These are phyloP conservation scores for Ichneumon xanthorius DNA, from an alignment of 2,888 invertebrate genomes.

Conservation along the genomic window DNA sequence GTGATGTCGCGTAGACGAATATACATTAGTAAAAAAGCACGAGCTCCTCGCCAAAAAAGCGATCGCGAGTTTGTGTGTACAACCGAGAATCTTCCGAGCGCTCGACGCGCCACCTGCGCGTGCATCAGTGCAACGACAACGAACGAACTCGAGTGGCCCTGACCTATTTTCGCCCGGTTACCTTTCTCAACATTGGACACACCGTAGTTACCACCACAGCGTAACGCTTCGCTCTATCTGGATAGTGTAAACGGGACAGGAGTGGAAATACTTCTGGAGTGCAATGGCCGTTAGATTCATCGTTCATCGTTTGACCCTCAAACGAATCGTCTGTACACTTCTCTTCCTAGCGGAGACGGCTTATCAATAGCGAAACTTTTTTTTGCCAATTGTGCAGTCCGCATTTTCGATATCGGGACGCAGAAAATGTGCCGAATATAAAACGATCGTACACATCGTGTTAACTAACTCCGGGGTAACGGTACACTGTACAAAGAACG, in stretches of 20 bases:
- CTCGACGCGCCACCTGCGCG: constrained; percentile 21
- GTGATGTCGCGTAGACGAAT: not conserved
- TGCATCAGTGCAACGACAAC: constrained; percentile 30
- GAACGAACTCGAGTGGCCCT: constrained; percentile 57
- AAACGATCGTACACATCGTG: not conserved
- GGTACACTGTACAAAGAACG: constrained; percentile 19
- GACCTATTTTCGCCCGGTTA: constrained; percentile 53
- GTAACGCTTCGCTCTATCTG: not conserved
- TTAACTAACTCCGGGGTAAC: constrained; percentile 12
- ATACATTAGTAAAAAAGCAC: constrained; percentile 13
- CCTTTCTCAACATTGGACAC: constrained; percentile 36
- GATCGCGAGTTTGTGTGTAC: constrained; percentile 7
- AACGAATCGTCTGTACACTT: no score
- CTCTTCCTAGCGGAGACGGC: no score
- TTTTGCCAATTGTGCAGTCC: no score
- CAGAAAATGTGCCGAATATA: not conserved
- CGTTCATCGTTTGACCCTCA: no score
- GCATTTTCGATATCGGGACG: not conserved
- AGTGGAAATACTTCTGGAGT: constrained; percentile 3
- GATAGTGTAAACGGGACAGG: constrained; percentile 23
- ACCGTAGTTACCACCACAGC: not conserved
- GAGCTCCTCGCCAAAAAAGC: not conserved
- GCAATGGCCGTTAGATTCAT: not conserved
- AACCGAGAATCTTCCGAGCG: constrained; percentile 32
- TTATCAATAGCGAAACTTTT: no score